phyloP scores from a whole-genome alignment of 2,113 vertebrate genomes.

The Himantopus leucocephalus region DNA sequence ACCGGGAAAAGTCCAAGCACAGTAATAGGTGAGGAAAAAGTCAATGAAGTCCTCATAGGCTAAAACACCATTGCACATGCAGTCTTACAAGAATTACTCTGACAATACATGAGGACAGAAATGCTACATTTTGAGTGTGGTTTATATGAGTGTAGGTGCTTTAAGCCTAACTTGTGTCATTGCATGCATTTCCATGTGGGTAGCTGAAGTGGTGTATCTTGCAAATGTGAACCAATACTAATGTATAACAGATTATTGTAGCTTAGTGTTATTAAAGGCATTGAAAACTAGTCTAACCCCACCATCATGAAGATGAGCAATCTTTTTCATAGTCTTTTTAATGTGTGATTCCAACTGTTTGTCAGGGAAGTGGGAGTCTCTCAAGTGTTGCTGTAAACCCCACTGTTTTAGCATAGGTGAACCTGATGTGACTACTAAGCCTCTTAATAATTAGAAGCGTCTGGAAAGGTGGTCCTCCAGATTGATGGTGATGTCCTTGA shows the following conservation, averaged over 20 bases:
- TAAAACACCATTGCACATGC: not conserved
- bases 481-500: not conserved
- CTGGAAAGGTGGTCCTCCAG: not conserved
- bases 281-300: not conserved
- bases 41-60: not conserved
- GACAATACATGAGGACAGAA: not conserved
- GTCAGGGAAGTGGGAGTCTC: not conserved
- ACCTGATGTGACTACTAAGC: not conserved
- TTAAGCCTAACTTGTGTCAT: not conserved
- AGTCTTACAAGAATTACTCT: not conserved
- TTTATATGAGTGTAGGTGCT: not conserved
- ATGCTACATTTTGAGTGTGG: not conserved
- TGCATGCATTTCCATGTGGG: not conserved
- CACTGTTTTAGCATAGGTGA: not conserved
- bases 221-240: not conserved
- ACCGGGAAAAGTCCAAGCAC: slow-evolving; percentile 89
- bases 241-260: not conserved
- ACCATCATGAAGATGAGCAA: not conserved
- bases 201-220: not conserved
- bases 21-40: slow-evolving; percentile 86
- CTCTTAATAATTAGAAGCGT: not conserved
- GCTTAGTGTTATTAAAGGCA: not conserved
- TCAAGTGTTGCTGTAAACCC: not conserved
- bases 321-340: not conserved
- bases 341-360: not conserved